Conservation (phyloP, 30 jellyfish, hydroid and myxozoan genomes). For the Phacellophora camtschatica region DNA sequence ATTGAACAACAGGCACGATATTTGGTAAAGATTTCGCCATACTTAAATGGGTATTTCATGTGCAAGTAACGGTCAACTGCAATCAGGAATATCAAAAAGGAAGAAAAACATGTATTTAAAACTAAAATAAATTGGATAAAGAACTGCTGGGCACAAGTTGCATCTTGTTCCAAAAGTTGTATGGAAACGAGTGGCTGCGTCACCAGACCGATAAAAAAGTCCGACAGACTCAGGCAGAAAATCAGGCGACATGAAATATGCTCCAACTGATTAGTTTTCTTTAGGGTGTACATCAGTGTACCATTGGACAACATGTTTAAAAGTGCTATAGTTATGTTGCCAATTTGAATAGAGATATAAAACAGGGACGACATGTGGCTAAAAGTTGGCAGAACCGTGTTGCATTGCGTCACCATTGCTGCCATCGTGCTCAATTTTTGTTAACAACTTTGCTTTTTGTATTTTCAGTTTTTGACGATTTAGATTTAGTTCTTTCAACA, state of each 20-base stretch:
- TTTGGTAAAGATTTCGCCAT: not conserved
- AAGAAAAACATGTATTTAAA: not conserved
- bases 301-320: constrained; percentile 11
- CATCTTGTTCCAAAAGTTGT: too few species aligned
- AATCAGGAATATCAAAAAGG: not conserved
- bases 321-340: not conserved
- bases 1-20: not conserved
- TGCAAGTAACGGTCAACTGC: constrained; percentile 31
- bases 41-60: constrained; percentile 1
- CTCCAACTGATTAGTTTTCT: constrained; percentile 16
- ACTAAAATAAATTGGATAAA: not conserved
- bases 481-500: too few species aligned
- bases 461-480: too few species aligned
- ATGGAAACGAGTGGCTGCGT: not conserved
- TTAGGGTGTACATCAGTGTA: not conserved
- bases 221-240: constrained; percentile 9
- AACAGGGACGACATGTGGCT: too few species aligned
- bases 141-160: not conserved
- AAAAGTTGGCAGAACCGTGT: too few species aligned
- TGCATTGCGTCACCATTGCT: too few species aligned
- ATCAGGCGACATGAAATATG: not conserved
- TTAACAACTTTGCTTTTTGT: too few species aligned
- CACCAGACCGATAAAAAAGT: not conserved
- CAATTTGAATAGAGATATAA: too few species aligned
- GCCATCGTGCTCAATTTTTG: too few species aligned